Percentiles rank a stretch among this genome's conserved stretches.
Evolutionary conservation across 2,113 vertebrate genomes (phyloP).

Genomic region (Asarcornis scutulata): DNA sequence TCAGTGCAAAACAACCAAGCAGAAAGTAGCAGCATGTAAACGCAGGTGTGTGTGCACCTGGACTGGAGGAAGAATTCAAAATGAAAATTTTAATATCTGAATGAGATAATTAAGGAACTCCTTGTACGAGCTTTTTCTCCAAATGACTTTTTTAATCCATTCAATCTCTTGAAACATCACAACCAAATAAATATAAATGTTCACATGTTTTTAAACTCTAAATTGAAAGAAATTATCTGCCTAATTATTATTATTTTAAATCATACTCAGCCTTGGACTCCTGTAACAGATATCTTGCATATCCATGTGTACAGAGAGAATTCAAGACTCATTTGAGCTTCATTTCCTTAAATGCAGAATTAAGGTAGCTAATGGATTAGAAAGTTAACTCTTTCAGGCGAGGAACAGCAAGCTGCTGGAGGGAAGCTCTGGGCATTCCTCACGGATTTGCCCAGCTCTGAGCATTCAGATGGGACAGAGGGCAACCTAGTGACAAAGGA

Average conservation of each 20-base stretch:
- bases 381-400: neutral
- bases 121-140: neutral
- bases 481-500: neutral
- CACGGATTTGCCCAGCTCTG: neutral
- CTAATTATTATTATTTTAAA: constrained; percentile 15
- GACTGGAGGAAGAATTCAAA: neutral
- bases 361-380: neutral
- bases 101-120: constrained; percentile 5
- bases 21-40: neutral
- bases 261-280: neutral
- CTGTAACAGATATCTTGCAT: neutral
- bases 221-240: neutral
- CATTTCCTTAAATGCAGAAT: constrained; percentile 21
- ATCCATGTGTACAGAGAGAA: neutral
- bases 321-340: neutral
- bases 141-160: neutral
- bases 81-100: neutral
- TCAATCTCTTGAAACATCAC: neutral
- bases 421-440: neutral
- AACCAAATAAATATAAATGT: neutral
- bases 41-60: neutral
- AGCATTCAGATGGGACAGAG: neutral
- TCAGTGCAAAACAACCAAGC: neutral
- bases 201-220: constrained; percentile 12
- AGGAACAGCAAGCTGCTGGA: neutral